Conservation (phyloP, 2,888 invertebrate species). For the Erebia ligea region DNA sequence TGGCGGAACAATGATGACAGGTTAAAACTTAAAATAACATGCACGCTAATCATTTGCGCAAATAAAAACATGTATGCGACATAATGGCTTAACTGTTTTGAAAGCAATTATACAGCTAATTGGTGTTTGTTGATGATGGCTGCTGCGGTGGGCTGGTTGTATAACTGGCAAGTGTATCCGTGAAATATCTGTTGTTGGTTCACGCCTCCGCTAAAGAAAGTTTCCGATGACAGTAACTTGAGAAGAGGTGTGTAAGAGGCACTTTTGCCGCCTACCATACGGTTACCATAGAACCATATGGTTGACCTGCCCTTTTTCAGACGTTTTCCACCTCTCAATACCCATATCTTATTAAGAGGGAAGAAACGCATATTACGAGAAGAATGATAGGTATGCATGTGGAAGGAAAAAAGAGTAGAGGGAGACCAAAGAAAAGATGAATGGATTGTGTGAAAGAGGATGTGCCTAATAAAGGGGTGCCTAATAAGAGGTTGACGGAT, state of each 20-base stretch:
- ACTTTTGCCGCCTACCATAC: neutral
- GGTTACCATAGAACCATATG: neutral
- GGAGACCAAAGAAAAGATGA: too few relatives aligned
- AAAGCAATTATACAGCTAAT: slow-evolving; percentile 42
- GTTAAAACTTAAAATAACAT: slow-evolving; percentile 35
- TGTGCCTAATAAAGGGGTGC: too few relatives aligned
- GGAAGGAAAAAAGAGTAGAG: too few relatives aligned
- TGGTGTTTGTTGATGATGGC: slow-evolving; percentile 38
- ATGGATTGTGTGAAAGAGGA: too few relatives aligned
- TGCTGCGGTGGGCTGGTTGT: slow-evolving; percentile 34
- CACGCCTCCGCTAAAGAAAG: slow-evolving; percentile 35
- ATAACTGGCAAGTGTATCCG: slow-evolving; percentile 28
- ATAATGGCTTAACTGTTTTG: slow-evolving; percentile 39
- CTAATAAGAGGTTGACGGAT: too few relatives aligned
- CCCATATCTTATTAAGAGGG: too few relatives aligned
- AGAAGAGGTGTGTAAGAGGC: neutral
- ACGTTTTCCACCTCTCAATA: too few relatives aligned
- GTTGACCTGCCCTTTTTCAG: neutral
- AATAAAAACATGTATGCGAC: slow-evolving; percentile 37
- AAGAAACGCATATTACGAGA: too few relatives aligned
- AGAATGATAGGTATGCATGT: too few relatives aligned
- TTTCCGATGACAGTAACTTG: slow-evolving; percentile 8
- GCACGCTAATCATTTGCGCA: slow-evolving; percentile 35
- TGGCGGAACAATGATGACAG: slow-evolving; percentile 27
- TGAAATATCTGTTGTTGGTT: slow-evolving; percentile 30